Conservation (phyloP, 2,888 invertebrate genomes). For the Reticulitermes lucifugus region DNA sequence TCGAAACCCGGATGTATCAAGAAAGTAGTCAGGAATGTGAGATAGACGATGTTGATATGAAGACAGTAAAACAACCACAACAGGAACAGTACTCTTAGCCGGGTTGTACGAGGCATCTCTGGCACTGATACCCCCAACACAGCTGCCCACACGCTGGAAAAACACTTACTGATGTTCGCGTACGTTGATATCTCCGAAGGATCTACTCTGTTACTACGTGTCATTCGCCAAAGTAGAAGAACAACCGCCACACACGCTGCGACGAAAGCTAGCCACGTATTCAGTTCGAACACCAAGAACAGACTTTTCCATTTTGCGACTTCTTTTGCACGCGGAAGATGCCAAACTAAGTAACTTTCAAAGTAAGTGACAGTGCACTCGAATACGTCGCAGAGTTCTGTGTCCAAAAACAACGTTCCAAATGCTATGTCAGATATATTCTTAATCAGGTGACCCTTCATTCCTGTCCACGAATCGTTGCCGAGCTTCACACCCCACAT, state of each 20-base stretch:
- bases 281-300: neutral
- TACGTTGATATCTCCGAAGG: neutral
- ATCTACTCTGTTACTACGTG: neutral
- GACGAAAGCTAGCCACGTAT: neutral
- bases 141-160: neutral
- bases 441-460: neutral
- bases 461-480: neutral
- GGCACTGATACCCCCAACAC: neutral
- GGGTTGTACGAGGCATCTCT: neutral
- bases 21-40: neutral
- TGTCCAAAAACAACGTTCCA: neutral
- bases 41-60: neutral
- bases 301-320: neutral
- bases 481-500: neutral
- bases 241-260: neutral
- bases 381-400: neutral
- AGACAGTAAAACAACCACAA: neutral
- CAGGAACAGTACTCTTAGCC: neutral
- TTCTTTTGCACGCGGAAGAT: neutral
- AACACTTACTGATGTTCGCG: conserved; percentile 2
- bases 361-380: neutral
- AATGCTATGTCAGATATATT: neutral
- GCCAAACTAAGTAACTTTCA: neutral
- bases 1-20: neutral
- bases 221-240: neutral